These are phyloP conservation scores for Ormia ochracea DNA, from an alignment of 2,888 invertebrate genomes.

Conservation along the genomic window DNA sequence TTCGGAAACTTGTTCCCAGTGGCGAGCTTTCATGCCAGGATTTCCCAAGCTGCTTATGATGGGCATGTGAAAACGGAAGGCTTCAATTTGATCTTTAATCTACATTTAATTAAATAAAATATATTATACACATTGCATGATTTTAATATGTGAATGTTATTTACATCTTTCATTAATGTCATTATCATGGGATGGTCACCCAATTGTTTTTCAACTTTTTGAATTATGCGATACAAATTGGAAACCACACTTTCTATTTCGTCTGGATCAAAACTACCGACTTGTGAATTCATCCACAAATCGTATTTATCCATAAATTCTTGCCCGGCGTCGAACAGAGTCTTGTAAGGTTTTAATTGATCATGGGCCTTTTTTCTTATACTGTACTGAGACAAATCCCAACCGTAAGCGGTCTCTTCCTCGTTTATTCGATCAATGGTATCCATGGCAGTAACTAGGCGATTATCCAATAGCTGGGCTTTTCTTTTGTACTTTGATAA, in stretches of 20 bases:
- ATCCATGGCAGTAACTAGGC: constrained; percentile 82
- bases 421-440: constrained; percentile 92
- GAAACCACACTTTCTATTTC: constrained; percentile 83
- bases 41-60: constrained; percentile 96
- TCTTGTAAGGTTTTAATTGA: constrained; percentile 89
- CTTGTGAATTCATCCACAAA: constrained; percentile 89
- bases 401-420: constrained; percentile 92
- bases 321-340: constrained; percentile 90
- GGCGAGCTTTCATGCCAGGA: constrained; percentile 93
- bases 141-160: neutral
- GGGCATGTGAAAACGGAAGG: constrained; percentile 91
- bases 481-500: constrained; percentile 88
- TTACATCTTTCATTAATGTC: constrained; percentile 82
- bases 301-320: constrained; percentile 90
- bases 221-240: constrained; percentile 81
- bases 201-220: constrained; percentile 92
- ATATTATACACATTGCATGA: neutral
- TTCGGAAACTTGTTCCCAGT: constrained; percentile 97
- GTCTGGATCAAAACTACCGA: constrained; percentile 92
- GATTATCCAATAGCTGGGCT: constrained; percentile 85
- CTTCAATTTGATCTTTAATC: constrained; percentile 83
- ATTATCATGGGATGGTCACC: constrained; percentile 85
- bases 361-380: constrained; percentile 87
- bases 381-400: constrained; percentile 92
- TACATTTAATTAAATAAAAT: constrained; percentile 7